Conservation (phyloP, 2,797 vertebrate genomes). For the Sebastiscus tertius region DNA sequence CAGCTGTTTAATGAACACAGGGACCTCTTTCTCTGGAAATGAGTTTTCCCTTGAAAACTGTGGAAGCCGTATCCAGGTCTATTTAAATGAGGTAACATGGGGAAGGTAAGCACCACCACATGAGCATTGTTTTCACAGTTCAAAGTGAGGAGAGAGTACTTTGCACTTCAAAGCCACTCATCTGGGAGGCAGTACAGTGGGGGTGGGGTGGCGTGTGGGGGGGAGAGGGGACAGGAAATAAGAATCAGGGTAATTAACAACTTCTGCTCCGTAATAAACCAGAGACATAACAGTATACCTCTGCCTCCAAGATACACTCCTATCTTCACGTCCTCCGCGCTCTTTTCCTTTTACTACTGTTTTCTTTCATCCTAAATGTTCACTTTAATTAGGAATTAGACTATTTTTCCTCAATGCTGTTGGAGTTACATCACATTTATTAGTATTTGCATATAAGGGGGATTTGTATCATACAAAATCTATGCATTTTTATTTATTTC, state of each 20-base stretch:
- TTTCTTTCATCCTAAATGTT: conserved; percentile 58
- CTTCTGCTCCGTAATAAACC: conserved; percentile 89
- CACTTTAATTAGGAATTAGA: conserved; percentile 48
- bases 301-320: conserved; percentile 71
- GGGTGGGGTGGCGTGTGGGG: conserved; percentile 75
- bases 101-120: conserved; percentile 88
- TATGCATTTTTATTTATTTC: neutral
- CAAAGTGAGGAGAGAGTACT: conserved; percentile 90
- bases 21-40: conserved; percentile 84
- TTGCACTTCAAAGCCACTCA: conserved; percentile 93
- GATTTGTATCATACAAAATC: conserved; percentile 14
- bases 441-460: conserved; percentile 11
- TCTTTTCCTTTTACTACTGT: conserved; percentile 31
- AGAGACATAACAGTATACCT: conserved; percentile 69
- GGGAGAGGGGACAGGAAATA: conserved; percentile 88
- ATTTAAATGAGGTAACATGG: conserved; percentile 89
- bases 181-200: conserved; percentile 87
- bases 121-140: conserved; percentile 90
- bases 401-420: conserved; percentile 15
- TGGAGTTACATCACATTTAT: conserved; percentile 39
- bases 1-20: conserved; percentile 86
- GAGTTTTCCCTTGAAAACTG: conserved; percentile 86
- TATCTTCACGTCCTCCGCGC: conserved; percentile 54
- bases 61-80: conserved; percentile 87
- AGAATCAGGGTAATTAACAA: conserved; percentile 92